These are phyloP conservation scores for Parus major DNA, from an alignment of 2,113 vertebrate species.

Conservation along the genomic window DNA sequence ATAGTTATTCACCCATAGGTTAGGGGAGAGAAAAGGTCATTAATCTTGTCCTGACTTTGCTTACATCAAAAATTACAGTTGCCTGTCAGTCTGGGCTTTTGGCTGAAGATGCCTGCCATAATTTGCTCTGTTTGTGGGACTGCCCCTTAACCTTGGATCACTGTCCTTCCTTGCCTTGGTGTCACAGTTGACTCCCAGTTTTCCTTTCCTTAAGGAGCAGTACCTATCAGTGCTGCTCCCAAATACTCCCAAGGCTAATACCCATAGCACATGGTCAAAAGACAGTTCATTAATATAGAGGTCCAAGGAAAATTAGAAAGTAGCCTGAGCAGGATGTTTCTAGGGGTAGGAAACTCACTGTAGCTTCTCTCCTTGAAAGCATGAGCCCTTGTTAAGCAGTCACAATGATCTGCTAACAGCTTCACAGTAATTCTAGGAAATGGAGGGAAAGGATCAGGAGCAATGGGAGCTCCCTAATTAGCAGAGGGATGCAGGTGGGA, in stretches of 20 bases:
- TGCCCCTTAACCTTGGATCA: background rate
- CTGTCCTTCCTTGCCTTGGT: background rate
- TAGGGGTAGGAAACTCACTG: background rate
- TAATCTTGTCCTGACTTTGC: background rate
- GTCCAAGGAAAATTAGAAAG: background rate
- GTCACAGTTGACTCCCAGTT: background rate
- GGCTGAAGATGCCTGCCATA: background rate
- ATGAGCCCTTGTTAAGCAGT: background rate
- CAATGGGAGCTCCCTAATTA: background rate
- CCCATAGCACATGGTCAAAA: background rate
- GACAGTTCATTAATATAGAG: background rate
- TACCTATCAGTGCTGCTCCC: background rate
- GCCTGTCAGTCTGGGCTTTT: background rate
- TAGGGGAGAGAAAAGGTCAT: background rate
- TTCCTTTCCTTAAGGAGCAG: background rate
- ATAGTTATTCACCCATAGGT: background rate
- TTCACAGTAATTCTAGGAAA: background rate
- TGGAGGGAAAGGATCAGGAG: background rate
- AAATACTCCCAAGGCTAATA: background rate
- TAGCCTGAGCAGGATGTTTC: background rate
- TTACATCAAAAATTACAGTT: background rate
- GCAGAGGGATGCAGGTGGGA: background rate
- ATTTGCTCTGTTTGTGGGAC: background rate
- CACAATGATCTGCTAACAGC: background rate
- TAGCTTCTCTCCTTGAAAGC: background rate